Evolutionary conservation across 2,113 vertebrate genomes (phyloP).

Genomic region (Meleagris gallopavo): DNA sequence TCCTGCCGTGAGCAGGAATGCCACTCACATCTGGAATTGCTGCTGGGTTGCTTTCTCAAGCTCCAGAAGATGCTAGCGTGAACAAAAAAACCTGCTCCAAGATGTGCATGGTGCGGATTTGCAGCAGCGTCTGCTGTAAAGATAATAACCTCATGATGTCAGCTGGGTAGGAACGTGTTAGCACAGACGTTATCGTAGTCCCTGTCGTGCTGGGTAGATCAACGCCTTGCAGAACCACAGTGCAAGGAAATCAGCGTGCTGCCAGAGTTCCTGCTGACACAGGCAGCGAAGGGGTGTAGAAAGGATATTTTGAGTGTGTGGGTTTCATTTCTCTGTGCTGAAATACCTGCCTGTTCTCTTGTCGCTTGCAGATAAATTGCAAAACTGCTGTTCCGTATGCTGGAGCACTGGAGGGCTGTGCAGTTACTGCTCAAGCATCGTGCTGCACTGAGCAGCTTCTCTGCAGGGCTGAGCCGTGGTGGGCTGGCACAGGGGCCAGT

Average conservation of each 20-base stretch:
- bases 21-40: neutral
- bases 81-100: neutral
- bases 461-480: neutral
- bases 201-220: neutral
- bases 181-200: fast-evolving
- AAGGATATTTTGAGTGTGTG: neutral
- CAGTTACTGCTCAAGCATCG: fast-evolving
- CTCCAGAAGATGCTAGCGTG: neutral
- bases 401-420: neutral
- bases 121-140: neutral
- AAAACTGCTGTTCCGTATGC: neutral
- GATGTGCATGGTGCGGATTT: neutral
- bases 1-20: neutral
- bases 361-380: neutral
- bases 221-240: neutral
- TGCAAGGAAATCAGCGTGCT: neutral
- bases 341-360: neutral
- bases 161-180: neutral
- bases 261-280: neutral
- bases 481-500: neutral
- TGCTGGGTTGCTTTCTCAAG: neutral
- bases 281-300: neutral
- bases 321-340: neutral
- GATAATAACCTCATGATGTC: neutral
- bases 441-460: neutral